Evolutionary conservation across 2,113 vertebrate genomes (phyloP).

Genomic region (Nansenia antarctica): DNA sequence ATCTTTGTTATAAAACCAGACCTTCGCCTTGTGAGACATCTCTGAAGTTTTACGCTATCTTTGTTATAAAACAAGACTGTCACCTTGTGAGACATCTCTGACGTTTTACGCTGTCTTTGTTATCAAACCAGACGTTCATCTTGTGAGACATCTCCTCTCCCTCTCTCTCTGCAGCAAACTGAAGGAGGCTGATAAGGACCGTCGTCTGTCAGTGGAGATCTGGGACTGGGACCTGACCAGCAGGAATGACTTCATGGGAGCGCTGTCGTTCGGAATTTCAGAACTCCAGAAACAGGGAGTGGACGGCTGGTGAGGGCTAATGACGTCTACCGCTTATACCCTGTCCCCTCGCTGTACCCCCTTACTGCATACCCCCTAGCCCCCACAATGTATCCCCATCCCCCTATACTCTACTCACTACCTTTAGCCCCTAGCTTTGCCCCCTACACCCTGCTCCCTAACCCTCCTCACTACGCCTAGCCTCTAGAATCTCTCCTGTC

Average conservation of each 20-base stretch:
- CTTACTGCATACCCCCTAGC: too few relatives aligned
- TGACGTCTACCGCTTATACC: too few relatives aligned
- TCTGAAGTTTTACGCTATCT: neutral
- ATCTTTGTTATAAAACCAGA: neutral
- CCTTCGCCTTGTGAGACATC: neutral
- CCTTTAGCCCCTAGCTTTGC: too few relatives aligned
- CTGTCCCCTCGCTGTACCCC: too few relatives aligned
- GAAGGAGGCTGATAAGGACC: slow-evolving; percentile 90
- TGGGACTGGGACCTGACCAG: slow-evolving; percentile 99
- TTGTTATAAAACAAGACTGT: neutral
- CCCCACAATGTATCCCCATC: too few relatives aligned
- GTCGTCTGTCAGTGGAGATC: slow-evolving; percentile 91
- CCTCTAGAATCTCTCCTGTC: too few relatives aligned
- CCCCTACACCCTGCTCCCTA: too few relatives aligned
- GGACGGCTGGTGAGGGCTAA: slow-evolving; percentile 93
- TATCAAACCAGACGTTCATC: neutral
- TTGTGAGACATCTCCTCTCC: slow-evolving; percentile 51
- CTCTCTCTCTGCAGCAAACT: slow-evolving; percentile 76
- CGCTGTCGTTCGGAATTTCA: slow-evolving; percentile 93
- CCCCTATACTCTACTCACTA: too few relatives aligned
- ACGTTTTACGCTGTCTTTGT: neutral
- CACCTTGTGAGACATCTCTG: neutral
- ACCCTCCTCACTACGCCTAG: too few relatives aligned
- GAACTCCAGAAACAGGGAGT: slow-evolving; percentile 92
- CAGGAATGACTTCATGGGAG: slow-evolving; percentile 98